Percentiles rank a stretch among this genome's conserved stretches.
Conservation (phyloP, 2,888 invertebrate species). For the Kryphioiulus occultus region DNA sequence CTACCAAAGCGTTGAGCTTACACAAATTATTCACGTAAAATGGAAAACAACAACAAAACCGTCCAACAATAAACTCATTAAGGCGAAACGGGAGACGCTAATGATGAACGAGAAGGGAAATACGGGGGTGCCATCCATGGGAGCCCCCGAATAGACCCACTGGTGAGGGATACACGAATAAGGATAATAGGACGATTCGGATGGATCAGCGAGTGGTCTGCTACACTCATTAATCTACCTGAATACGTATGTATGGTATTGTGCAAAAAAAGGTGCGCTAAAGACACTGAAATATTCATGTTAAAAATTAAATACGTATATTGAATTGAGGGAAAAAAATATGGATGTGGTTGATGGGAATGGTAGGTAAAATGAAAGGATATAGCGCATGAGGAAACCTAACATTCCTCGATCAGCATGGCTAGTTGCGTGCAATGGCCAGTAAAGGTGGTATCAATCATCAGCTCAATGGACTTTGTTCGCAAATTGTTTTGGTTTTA, state of each 20-base stretch:
- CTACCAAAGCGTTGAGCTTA: constrained; percentile 33
- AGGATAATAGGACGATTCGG: constrained; percentile 9
- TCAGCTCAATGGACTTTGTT: constrained; percentile 3
- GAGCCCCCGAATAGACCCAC: background rate
- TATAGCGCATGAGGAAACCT: constrained; percentile 26
- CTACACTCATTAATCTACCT: background rate
- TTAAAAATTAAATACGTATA: constrained; percentile 18
- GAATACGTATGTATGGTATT: background rate
- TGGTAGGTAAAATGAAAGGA: background rate
- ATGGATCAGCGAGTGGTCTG: constrained; percentile 12
- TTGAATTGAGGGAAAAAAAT: background rate
- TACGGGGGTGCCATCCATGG: background rate
- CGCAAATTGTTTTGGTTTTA: background rate
- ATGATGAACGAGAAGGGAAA: constrained; percentile 32
- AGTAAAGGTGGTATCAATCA: constrained; percentile 7
- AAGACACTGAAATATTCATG: constrained; percentile 10
- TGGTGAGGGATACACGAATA: background rate
- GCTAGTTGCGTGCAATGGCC: background rate
- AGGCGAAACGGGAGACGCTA: constrained; percentile 46
- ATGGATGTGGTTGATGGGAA: constrained; percentile 31
- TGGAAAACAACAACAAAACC: constrained; percentile 45
- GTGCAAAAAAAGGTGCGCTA: background rate
- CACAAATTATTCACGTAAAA: constrained; percentile 45
- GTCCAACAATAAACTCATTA: constrained; percentile 48
- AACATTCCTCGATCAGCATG: background rate